phyloP scores from a whole-genome alignment of 2,113 vertebrate species.

The Anhinga rufa region DNA sequence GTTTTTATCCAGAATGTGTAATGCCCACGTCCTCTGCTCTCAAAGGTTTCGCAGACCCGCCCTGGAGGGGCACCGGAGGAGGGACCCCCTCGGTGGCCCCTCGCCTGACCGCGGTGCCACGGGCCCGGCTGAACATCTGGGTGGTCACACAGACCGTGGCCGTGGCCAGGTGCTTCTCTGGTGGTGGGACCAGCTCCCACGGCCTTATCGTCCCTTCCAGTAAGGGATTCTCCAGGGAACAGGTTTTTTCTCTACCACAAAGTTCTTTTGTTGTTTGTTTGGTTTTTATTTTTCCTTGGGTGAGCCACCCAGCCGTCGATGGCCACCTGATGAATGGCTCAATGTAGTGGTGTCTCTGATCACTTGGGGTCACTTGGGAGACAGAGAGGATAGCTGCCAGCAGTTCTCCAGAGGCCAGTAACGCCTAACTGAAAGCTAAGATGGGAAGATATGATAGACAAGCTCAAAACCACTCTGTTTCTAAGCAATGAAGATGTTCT shows the following conservation, averaged over 20 bases:
- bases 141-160: accelerated
- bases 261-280: not conserved
- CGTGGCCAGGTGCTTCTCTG: not conserved
- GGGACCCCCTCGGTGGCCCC: not conserved
- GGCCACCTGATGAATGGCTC: not conserved
- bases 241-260: not conserved
- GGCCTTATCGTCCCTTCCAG: accelerated
- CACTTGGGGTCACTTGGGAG: not conserved
- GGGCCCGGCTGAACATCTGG: accelerated
- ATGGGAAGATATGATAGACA: not conserved
- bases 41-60: not conserved
- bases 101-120: accelerated
- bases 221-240: not conserved
- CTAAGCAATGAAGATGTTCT: not conserved
- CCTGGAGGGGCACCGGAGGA: not conserved
- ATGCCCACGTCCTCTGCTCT: not conserved
- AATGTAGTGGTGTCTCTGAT: not conserved
- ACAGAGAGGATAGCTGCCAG: not conserved
- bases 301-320: not conserved
- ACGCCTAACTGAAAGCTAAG: not conserved
- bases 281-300: too few species aligned
- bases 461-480: not conserved
- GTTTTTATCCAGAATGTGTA: not conserved
- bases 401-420: not conserved
- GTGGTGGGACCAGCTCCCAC: not conserved